phyloP scores from a whole-genome alignment of 2,888 invertebrate genomes.

The Polydrusus cervinus region DNA sequence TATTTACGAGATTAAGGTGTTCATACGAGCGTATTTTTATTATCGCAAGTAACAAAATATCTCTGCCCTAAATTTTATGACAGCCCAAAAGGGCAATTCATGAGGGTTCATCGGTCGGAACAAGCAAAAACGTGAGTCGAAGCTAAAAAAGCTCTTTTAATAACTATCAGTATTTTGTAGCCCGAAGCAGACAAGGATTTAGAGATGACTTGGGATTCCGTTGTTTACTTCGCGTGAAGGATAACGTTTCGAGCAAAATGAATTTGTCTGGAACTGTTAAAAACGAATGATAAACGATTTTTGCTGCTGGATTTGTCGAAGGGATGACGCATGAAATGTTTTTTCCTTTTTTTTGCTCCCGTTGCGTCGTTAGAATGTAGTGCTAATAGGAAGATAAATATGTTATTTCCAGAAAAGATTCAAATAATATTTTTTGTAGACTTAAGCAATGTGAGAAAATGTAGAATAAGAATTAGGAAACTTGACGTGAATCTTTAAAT shows the following conservation, averaged over 20 bases:
- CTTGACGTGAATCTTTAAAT: too few species aligned
- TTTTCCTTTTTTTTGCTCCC: conserved; percentile 22
- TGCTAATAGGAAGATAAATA: conserved; percentile 2
- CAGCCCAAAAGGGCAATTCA: conserved; percentile 43
- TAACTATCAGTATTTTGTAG: conserved; percentile 63
- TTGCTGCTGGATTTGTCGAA: conserved; percentile 36
- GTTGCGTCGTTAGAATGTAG: background rate
- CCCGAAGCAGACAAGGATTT: conserved; percentile 63
- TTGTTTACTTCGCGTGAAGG: conserved; percentile 62
- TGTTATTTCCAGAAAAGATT: background rate
- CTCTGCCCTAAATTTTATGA: conserved; percentile 31
- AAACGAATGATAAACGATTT: conserved; percentile 48
- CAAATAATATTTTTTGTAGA: too few species aligned
- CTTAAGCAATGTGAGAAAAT: too few species aligned
- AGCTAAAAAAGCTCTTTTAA: conserved; percentile 60
- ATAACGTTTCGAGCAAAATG: conserved; percentile 49
- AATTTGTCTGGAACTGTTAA: conserved; percentile 52
- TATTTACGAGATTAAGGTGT: conserved; percentile 27
- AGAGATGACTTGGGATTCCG: conserved; percentile 63
- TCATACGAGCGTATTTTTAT: conserved; percentile 30
- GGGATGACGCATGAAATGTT: conserved; percentile 32
- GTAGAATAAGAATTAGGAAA: too few species aligned
- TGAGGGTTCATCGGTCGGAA: conserved; percentile 46
- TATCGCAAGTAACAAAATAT: conserved; percentile 29
- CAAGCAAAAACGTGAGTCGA: conserved; percentile 51